A percentile compares a stretch with the other conserved stretches of the same genome.
Evolutionary conservation across 2,888 invertebrate genomes (phyloP).

Genomic region (Synergus laeviventris): DNA sequence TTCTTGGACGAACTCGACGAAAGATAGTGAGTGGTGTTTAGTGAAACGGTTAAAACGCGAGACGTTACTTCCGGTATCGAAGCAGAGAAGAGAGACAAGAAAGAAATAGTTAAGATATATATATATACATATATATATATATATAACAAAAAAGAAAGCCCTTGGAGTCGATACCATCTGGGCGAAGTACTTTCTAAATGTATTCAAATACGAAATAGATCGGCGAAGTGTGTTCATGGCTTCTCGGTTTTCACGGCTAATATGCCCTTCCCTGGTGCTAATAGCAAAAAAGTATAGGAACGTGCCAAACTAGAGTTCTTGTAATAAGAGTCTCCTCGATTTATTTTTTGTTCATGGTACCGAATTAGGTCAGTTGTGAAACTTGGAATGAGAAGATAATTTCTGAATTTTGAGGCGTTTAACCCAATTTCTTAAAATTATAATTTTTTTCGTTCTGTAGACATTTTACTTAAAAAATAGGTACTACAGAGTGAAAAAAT

Average conservation of each 20-base stretch:
- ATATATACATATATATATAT: too few relatives aligned
- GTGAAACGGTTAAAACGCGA: conserved; percentile 34
- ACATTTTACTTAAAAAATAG: too few relatives aligned
- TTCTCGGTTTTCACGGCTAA: conserved; percentile 29
- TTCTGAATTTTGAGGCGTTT: too few relatives aligned
- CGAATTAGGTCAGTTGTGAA: not conserved
- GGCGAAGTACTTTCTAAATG: conserved; percentile 30
- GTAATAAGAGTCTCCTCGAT: not conserved
- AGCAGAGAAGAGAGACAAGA: conserved; percentile 15
- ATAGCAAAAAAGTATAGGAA: conserved; percentile 3
- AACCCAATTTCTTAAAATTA: too few relatives aligned
- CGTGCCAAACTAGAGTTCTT: conserved; percentile 28
- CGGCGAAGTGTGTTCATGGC: conserved; percentile 37
- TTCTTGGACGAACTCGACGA: conserved; percentile 18
- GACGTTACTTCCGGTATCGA: conserved; percentile 26
- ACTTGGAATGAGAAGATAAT: not conserved
- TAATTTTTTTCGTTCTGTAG: too few relatives aligned
- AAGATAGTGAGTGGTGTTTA: conserved; percentile 39
- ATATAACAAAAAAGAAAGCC: not conserved
- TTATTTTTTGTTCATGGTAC: not conserved
- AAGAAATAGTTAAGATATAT: conserved; percentile 12
- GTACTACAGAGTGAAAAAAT: too few relatives aligned
- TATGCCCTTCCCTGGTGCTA: conserved; percentile 11
- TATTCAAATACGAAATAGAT: conserved; percentile 20
- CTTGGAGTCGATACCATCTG: conserved; percentile 12